Conservation (phyloP, 1,140 invertebrate genomes). For the Sminthurides bifidus region DNA sequence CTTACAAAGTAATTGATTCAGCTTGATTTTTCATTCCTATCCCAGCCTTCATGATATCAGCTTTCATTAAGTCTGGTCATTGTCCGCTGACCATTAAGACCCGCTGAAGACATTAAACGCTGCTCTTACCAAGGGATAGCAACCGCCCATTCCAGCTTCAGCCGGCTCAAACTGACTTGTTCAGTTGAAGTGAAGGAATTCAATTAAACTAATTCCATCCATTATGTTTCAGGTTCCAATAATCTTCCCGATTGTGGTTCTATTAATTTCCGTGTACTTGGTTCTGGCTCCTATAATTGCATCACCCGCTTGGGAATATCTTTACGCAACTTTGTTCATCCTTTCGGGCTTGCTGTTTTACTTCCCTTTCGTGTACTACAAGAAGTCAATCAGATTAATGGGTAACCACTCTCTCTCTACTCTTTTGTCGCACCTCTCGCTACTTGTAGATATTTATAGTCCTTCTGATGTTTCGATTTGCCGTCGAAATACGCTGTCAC, state of each 20-base stretch:
- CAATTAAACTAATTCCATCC: too few species aligned
- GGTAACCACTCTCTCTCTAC: slow-evolving; percentile 45
- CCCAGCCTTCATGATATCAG: not conserved
- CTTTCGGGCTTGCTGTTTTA: slow-evolving; percentile 78
- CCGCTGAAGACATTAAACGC: not conserved
- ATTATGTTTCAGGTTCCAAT: slow-evolving; percentile 79
- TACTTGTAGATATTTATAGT: not conserved
- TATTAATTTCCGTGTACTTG: slow-evolving; percentile 77
- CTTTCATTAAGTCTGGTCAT: not conserved
- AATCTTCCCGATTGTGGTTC: slow-evolving; percentile 74
- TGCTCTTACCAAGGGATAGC: not conserved
- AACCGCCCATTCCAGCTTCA: not conserved
- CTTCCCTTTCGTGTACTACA: slow-evolving; percentile 81
- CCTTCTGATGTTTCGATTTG: not conserved
- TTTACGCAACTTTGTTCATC: slow-evolving; percentile 82
- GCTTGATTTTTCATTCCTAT: too few species aligned
- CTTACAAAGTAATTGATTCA: slow-evolving; percentile 30
- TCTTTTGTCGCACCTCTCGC: not conserved
- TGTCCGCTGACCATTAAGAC: not conserved
- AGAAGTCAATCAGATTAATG: slow-evolving; percentile 66
- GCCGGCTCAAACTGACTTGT: not conserved
- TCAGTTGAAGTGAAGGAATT: too few species aligned
- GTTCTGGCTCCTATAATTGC: slow-evolving; percentile 86
- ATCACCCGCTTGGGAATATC: slow-evolving; percentile 75
- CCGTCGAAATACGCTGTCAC: not conserved